Evolutionary conservation across 2,113 vertebrate genomes (phyloP).

Genomic region (Lucifuga dentata): DNA sequence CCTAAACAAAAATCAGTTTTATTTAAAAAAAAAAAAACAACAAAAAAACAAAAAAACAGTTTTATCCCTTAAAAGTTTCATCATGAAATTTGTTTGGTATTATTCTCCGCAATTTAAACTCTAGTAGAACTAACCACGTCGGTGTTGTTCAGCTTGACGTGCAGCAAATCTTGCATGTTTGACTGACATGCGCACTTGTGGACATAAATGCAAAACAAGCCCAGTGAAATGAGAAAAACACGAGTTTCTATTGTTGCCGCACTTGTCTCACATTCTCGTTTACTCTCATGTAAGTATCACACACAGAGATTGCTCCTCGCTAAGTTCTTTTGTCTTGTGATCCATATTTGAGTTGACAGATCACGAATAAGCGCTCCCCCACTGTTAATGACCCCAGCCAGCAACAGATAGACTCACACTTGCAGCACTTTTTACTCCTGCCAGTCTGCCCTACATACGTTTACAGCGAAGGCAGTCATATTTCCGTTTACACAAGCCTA

Average conservation of each 20-base stretch:
- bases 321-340: conserved; percentile 83
- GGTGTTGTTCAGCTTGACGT: conserved; percentile 18
- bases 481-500: conserved; percentile 35
- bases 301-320: conserved; percentile 80
- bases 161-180: conserved; percentile 64
- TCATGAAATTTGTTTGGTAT: too few relatives aligned
- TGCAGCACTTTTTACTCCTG: conserved; percentile 45
- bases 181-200: conserved; percentile 63
- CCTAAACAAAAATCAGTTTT: conserved; percentile 5
- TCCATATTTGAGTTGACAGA: conserved; percentile 83
- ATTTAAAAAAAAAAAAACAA: conserved; percentile 20
- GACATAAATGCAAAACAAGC: conserved; percentile 49
- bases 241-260: conserved; percentile 61
- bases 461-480: conserved; percentile 18
- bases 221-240: conserved; percentile 40
- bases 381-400: conserved; percentile 73
- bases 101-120: too few relatives aligned
- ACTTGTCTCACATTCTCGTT: conserved; percentile 80
- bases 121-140: conserved; percentile 50
- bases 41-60: too few relatives aligned
- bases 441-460: conserved; percentile 65
- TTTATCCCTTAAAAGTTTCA: too few relatives aligned
- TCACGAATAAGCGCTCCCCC: conserved; percentile 77
- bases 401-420: conserved; percentile 74
- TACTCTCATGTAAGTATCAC: conserved; percentile 82